Evolutionary conservation across 2,888 invertebrate species (phyloP).

Genomic region (Hirudinaria manillensis): DNA sequence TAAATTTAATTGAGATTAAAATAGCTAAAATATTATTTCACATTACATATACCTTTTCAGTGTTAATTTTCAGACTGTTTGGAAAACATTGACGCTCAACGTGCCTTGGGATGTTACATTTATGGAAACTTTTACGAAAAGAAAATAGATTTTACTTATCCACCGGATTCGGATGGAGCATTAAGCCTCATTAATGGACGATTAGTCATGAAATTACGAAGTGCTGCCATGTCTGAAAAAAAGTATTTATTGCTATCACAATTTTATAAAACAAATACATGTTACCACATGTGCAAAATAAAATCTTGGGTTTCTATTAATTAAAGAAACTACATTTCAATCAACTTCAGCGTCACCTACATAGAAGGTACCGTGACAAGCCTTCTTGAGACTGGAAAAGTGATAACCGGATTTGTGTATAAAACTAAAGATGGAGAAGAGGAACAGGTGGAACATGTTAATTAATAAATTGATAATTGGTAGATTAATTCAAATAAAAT

Average conservation of each 20-base stretch:
- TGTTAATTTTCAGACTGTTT: constrained; percentile 44
- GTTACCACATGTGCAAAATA: no score
- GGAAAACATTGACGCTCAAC: constrained; percentile 44
- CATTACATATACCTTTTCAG: no score
- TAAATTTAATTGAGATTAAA: no score
- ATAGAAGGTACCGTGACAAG: constrained; percentile 44
- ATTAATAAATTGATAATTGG: no score
- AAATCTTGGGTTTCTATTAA: no score
- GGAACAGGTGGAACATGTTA: neutral
- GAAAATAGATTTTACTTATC: constrained; percentile 44
- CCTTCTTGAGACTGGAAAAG: constrained; percentile 40
- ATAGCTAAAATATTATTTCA: no score
- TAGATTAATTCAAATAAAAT: no score
- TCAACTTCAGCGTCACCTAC: constrained; percentile 34
- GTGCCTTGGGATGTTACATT: constrained; percentile 45
- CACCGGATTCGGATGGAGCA: constrained; percentile 39
- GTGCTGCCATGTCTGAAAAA: constrained; percentile 42
- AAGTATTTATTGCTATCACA: constrained; percentile 38
- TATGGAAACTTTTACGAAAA: constrained; percentile 41
- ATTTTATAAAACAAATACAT: no score
- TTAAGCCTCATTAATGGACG: constrained; percentile 41
- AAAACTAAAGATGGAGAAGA: constrained; percentile 41
- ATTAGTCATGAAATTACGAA: constrained; percentile 45
- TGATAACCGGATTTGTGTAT: constrained; percentile 44
- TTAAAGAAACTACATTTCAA: neutral